phyloP scores from a whole-genome alignment of 2,113 vertebrate genomes.

The Thryonomys swinderianus region DNA sequence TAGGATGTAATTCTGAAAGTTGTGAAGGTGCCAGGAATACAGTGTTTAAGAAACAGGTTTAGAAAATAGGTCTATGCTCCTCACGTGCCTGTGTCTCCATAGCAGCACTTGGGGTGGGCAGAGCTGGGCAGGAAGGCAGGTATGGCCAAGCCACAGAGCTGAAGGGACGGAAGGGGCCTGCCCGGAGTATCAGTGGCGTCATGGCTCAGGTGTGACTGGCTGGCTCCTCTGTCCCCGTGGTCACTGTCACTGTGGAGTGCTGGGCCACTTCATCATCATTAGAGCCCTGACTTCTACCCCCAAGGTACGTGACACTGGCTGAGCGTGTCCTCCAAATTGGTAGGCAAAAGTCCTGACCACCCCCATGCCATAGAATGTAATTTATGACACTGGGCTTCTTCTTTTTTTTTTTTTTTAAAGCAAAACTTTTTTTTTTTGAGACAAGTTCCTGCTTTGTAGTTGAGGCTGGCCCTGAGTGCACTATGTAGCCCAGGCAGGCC shows the following conservation, averaged over 20 bases:
- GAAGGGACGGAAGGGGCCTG: too few species aligned
- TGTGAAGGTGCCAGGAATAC: not conserved
- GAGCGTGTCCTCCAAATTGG: not conserved
- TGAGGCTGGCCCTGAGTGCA: too few species aligned
- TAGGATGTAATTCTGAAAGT: not conserved
- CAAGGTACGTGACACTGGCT: not conserved
- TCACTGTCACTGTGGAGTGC: not conserved
- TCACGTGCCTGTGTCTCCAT: rapidly evolving
- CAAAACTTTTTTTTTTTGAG: too few species aligned
- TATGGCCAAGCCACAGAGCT: not conserved
- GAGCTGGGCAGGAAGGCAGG: not conserved
- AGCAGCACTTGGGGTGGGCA: not conserved
- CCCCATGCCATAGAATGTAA: not conserved
- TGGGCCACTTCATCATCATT: not conserved
- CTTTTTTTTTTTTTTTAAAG: too few species aligned
- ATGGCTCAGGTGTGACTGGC: not conserved
- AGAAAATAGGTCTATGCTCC: not conserved
- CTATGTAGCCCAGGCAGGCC: too few species aligned
- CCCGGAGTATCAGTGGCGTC: rapidly evolving
- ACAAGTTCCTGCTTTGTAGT: too few species aligned
- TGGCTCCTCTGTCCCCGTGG: not conserved
- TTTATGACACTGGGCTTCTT: not conserved
- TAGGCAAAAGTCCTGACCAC: not conserved
- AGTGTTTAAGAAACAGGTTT: not conserved
- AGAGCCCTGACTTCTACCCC: not conserved